These are phyloP conservation scores for Orbicella faveolata DNA, from an alignment of 64 coral and sea anemone genomes.

Conservation along the genomic window DNA sequence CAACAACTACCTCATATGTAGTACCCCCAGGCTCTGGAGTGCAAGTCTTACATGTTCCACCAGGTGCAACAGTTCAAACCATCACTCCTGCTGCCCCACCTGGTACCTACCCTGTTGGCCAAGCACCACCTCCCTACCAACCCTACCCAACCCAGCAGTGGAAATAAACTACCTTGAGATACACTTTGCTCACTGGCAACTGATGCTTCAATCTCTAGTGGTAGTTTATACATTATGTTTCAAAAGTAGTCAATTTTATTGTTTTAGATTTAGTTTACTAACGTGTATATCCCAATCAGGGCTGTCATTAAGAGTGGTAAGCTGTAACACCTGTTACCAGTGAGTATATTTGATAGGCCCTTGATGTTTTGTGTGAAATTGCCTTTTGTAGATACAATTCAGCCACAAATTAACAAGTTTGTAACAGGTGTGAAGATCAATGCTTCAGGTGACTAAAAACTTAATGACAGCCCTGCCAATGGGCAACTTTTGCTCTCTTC, in stretches of 20 bases:
- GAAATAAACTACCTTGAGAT: neutral
- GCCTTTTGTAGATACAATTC: too few species aligned
- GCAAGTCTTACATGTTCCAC: conserved; percentile 34
- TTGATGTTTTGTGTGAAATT: too few species aligned
- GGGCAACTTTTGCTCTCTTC: too few species aligned
- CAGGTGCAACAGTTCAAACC: conserved; percentile 56
- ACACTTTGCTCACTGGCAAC: neutral
- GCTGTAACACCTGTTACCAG: too few species aligned
- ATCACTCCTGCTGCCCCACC: conserved; percentile 13
- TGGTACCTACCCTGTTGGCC: conserved; percentile 21
- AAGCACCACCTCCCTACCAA: conserved; percentile 37
- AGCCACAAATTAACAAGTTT: too few species aligned
- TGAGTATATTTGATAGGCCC: too few species aligned
- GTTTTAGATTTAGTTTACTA: too few species aligned
- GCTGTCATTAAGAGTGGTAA: too few species aligned
- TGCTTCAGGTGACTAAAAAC: too few species aligned
- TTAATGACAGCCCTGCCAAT: too few species aligned
- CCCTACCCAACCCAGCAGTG: conserved; percentile 17
- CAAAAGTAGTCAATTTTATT: neutral
- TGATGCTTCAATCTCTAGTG: neutral
- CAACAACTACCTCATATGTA: conserved; percentile 37
- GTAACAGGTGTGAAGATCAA: too few species aligned
- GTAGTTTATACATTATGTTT: neutral
- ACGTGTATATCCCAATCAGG: too few species aligned
- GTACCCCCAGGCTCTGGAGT: conserved; percentile 21